A percentile compares a stretch with the other conserved stretches of the same genome.
Evolutionary conservation across 2,797 vertebrate species (phyloP).

Genomic region (Perdix hodgsoniae): DNA sequence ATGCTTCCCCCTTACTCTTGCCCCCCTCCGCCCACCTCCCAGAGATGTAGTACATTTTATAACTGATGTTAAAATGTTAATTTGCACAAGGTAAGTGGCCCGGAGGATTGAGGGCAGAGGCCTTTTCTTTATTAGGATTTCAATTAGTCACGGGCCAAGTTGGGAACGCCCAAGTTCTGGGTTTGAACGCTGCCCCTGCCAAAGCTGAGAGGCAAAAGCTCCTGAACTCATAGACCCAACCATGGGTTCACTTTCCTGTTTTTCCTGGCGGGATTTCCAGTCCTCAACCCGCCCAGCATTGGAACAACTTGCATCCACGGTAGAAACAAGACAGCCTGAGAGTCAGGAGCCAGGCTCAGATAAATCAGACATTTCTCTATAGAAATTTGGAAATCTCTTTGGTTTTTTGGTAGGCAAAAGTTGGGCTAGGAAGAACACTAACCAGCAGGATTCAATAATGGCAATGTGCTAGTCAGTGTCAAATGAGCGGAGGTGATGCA

Average conservation of each 20-base stretch:
- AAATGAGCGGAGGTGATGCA: not conserved
- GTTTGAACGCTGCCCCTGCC: constrained; percentile 18
- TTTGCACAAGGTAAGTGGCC: constrained; percentile 77
- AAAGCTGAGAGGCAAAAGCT: constrained; percentile 27
- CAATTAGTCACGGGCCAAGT: constrained; percentile 76
- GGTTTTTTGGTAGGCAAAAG: constrained; percentile 29
- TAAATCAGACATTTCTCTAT: constrained; percentile 43
- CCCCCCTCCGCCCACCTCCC: constrained; percentile 42
- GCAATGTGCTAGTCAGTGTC: constrained; percentile 25
- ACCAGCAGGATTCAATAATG: constrained; percentile 62
- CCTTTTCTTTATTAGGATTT: constrained; percentile 78
- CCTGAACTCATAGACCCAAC: constrained; percentile 16
- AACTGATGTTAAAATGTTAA: constrained; percentile 81
- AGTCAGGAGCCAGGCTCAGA: constrained; percentile 16
- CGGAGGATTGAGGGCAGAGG: constrained; percentile 72
- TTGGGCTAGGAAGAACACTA: constrained; percentile 47
- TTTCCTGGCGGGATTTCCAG: constrained; percentile 51
- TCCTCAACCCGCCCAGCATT: not conserved
- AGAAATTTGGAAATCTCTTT: constrained; percentile 26
- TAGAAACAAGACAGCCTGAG: constrained; percentile 5
- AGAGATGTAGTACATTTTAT: constrained; percentile 75
- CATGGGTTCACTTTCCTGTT: constrained; percentile 37
- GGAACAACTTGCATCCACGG: constrained; percentile 8
- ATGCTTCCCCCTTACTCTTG: constrained; percentile 59
- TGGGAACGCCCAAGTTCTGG: constrained; percentile 54